Conservation (phyloP, 30 jellyfish, hydroid and myxozoan species). For the Catostylus mosaicus region DNA sequence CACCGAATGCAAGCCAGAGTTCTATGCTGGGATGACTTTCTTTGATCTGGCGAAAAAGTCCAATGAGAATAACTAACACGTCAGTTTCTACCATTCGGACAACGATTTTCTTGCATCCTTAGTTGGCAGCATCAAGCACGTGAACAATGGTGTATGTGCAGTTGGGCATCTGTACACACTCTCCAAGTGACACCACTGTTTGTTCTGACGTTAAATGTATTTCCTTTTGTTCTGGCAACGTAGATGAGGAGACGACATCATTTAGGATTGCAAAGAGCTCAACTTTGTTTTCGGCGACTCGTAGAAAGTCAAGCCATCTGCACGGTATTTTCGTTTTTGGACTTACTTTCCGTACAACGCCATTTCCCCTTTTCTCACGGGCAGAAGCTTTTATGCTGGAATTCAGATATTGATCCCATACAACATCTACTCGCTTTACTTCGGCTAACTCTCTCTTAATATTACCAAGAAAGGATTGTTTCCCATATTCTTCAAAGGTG, state of each 20-base stretch:
- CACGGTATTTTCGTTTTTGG: no score
- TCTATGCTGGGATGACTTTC: no score
- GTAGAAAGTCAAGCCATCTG: no score
- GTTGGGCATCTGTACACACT: constrained; percentile 47
- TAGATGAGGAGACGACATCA: constrained; percentile 12
- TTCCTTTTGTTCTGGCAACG: constrained; percentile 33
- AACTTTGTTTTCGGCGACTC: constrained; percentile 33
- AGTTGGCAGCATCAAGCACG: constrained; percentile 2
- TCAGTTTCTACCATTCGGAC: constrained; percentile 60
- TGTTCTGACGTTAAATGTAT: constrained; percentile 36
- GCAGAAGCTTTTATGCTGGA: no score
- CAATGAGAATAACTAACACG: no score
- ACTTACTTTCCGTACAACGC: no score
- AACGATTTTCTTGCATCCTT: constrained; percentile 10
- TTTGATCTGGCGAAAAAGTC: no score
- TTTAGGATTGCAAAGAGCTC: constrained; percentile 29
- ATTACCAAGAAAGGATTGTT: constrained; percentile 25
- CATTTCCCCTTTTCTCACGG: no score
- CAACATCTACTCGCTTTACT: no score
- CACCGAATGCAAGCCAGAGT: no score
- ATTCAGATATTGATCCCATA: no score
- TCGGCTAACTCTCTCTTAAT: neutral
- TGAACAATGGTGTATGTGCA: constrained; percentile 52
- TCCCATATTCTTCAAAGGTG: constrained; percentile 28
- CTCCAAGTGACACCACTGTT: constrained; percentile 54